Base-by-base conservation (phyloP, 2,113 vertebrate species). In the Mus pahari region DNA sequence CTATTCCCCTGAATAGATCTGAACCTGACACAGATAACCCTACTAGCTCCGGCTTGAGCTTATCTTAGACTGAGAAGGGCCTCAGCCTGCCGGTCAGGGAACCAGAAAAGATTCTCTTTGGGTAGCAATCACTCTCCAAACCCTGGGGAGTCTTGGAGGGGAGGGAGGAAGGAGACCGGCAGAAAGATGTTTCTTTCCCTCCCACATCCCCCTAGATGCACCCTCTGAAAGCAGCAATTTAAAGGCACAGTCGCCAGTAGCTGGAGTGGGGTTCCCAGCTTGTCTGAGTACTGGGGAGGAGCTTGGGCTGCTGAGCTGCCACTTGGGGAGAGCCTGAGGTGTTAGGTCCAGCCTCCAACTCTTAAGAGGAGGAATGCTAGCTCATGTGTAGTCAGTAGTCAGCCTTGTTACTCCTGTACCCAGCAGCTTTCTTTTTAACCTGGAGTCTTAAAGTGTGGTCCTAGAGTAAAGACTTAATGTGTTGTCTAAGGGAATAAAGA, bases 191-290 rank as follows among this genome's bases (percentile, higher is more conserved):
- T 97, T 89, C 95, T 62, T 86, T 97, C 92, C 94, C 94, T 97
- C 96, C 89, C 58, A 81, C 94, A 89, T 96, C 74, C 93, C 95
- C 92, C 91, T 73, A 89, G 84, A 90, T 96, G 62, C 96, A 86
- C 91, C 83, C 95, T 97, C 95, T 0, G 28, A 97, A 97, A 97
- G 96, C 95, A 96, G 96, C 91, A 97, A 97, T 97, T 96, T 97
- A 97, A 97, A 97, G 97, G 95, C 94, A 97, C 97, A 97, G 97
- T 96, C 71, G 0, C 91, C 39, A n/a, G 97, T 91, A 96, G 92
- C 95, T 92, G 91, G 92, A 97, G 91, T 92, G 79, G 92, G 96
- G 90, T 93, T 96, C 77, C 12, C 74, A 90, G 95, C 22, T 1
- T 60, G 75, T 86, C 31, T 1, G 12, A 86, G 62, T 95, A 93